Percentiles rank a stretch among this genome's conserved stretches.
phyloP scores from a whole-genome alignment of 2,888 invertebrate genomes.

The Electrophaes corylata region DNA sequence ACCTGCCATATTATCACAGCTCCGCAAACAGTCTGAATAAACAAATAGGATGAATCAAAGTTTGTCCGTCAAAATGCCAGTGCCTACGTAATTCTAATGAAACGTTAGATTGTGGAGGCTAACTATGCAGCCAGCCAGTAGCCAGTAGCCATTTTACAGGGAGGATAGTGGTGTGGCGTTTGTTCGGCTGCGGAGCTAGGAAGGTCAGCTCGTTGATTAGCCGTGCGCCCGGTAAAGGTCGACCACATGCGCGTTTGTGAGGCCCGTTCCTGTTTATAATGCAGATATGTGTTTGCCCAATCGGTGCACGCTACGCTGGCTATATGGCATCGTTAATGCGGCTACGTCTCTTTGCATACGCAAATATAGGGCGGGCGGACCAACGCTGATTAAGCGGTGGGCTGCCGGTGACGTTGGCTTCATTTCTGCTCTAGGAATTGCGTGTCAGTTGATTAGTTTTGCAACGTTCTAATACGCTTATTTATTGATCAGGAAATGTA shows the following conservation, averaged over 20 bases:
- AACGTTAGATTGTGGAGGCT: constrained; percentile 39
- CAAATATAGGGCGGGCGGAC: constrained; percentile 82
- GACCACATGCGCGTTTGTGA: constrained; percentile 83
- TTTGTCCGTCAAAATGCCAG: constrained; percentile 31
- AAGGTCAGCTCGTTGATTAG: constrained; percentile 83
- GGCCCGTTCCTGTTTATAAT: constrained; percentile 83
- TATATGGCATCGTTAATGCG: constrained; percentile 85
- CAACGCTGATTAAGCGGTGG: constrained; percentile 82
- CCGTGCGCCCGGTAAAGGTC: constrained; percentile 78
- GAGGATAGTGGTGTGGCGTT: constrained; percentile 61
- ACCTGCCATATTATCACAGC: neutral
- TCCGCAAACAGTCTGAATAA: constrained; percentile 5
- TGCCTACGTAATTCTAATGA: constrained; percentile 39
- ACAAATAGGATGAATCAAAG: constrained; percentile 17
- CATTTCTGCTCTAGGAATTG: constrained; percentile 70
- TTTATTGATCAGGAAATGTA: constrained; percentile 28
- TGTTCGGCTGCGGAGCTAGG: constrained; percentile 64
- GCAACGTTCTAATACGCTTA: constrained; percentile 46
- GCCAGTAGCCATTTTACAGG: constrained; percentile 50
- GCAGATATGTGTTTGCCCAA: constrained; percentile 85
- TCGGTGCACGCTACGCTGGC: constrained; percentile 83
- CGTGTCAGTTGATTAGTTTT: constrained; percentile 71
- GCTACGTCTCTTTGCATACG: constrained; percentile 84
- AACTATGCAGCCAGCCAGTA: constrained; percentile 43
- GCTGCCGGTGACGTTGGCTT: constrained; percentile 69